These are phyloP conservation scores for Tenualosa thibaudeaui DNA, from an alignment of 2,797 vertebrate species.

Conservation along the genomic window DNA sequence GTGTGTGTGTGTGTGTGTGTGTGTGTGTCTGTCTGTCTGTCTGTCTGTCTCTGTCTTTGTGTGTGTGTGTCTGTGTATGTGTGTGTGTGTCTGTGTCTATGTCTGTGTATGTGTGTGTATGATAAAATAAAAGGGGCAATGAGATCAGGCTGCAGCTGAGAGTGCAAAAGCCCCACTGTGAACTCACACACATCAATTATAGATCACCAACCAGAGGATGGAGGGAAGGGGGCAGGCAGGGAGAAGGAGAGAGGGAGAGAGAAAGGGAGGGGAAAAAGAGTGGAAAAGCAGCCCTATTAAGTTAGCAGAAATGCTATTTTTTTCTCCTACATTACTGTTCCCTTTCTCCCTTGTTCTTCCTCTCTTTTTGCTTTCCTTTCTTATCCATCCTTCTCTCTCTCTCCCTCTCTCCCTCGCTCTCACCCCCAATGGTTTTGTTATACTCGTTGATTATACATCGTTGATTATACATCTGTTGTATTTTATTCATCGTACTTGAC, in stretches of 20 bases:
- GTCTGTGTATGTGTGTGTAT: conserved; percentile 20
- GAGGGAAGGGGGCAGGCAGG: background rate
- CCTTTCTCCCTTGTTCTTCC: conserved; percentile 68
- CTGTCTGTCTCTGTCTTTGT: no score
- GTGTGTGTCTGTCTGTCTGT: no score
- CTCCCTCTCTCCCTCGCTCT: background rate
- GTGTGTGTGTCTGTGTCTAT: conserved; percentile 34
- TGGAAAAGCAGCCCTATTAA: background rate
- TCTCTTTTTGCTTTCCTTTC: no score
- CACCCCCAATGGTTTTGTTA: background rate
- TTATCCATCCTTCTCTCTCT: conserved; percentile 46
- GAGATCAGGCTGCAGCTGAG: conserved; percentile 90
- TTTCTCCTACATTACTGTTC: conserved; percentile 56
- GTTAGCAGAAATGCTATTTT: conserved; percentile 51
- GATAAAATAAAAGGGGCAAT: conserved; percentile 77
- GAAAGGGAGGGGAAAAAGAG: background rate
- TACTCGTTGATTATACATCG: background rate
- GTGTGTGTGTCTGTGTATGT: no score
- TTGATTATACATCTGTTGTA: background rate
- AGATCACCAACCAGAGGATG: conserved; percentile 78
- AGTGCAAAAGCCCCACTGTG: conserved; percentile 86
- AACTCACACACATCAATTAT: conserved; percentile 91
- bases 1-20: no score
- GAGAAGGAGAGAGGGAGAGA: background rate
- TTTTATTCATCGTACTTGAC: conserved; percentile 14